phyloP scores from a whole-genome alignment of 1,140 invertebrate species.

The Cydia amplana region DNA sequence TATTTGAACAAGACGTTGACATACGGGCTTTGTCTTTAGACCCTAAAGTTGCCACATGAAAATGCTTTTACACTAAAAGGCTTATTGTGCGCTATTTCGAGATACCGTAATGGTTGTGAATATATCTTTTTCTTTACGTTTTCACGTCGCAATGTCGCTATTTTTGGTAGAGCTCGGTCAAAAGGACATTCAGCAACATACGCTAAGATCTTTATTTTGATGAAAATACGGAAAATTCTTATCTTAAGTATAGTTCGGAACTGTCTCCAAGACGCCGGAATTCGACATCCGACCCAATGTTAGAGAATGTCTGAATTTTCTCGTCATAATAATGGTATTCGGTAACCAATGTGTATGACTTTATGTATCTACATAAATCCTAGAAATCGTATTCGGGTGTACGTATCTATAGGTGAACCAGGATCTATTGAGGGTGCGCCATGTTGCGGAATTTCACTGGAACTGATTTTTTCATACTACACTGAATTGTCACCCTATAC shows the following conservation, averaged over 20 bases:
- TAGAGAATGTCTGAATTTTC: neutral
- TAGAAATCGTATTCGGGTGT: too few relatives aligned
- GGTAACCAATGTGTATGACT: neutral
- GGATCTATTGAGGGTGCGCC: too few relatives aligned
- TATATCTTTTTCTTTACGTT: constrained; percentile 3
- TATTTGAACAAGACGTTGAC: constrained; percentile 29
- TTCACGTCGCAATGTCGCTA: neutral
- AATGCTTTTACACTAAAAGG: constrained; percentile 28
- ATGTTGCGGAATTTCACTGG: too few relatives aligned
- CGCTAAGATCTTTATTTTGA: neutral
- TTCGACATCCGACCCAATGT: neutral
- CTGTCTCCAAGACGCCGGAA: neutral
- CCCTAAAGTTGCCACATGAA: constrained; percentile 26
- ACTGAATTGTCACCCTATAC: too few relatives aligned
- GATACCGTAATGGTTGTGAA: constrained; percentile 13
- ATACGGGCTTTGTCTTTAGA: constrained; percentile 2
- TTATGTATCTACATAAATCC: neutral
- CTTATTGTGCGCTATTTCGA: constrained; percentile 19
- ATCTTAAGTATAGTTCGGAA: neutral
- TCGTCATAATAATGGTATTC: neutral
- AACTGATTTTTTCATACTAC: too few relatives aligned
- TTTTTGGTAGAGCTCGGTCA: constrained; percentile 12
- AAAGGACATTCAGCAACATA: neutral
- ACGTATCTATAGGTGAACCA: too few relatives aligned
- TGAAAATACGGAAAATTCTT: constrained; percentile 3